Conservation (phyloP, 2,113 vertebrate species). For the Acrocephalus kingi region DNA sequence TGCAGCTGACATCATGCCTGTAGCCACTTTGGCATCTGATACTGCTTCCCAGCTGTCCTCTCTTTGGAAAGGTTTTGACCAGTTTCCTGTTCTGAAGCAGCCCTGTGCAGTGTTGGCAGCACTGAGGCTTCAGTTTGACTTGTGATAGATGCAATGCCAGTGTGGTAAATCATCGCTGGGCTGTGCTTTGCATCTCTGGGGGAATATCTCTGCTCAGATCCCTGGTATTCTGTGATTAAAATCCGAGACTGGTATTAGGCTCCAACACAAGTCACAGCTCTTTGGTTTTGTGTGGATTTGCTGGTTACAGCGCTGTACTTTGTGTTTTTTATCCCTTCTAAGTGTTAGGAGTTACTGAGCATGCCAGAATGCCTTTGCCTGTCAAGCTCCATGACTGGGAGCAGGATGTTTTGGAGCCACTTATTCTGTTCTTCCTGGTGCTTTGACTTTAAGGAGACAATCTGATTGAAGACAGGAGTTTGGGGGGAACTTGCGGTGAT, state of each 20-base stretch:
- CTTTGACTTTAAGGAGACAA: rapidly evolving
- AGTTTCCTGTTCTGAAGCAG: neutral
- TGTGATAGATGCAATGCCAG: neutral
- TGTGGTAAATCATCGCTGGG: neutral
- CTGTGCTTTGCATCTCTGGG: neutral
- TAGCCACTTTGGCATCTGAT: neutral
- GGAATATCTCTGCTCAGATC: neutral
- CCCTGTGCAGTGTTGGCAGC: neutral
- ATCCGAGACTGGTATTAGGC: neutral
- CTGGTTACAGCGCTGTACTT: neutral
- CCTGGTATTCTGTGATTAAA: neutral
- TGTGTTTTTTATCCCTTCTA: neutral
- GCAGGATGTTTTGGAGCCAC: neutral
- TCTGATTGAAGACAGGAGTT: rapidly evolving
- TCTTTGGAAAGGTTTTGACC: neutral
- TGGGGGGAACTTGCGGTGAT: neutral
- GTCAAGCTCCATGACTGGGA: neutral
- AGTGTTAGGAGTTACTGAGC: neutral
- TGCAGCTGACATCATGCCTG: neutral
- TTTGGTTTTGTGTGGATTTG: neutral
- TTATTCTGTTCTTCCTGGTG: neutral
- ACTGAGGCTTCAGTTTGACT: neutral
- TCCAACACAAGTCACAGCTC: neutral
- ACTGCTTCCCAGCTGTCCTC: neutral
- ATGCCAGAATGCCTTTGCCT: neutral